Conservation (phyloP, 2,888 invertebrate genomes). For the Zaprionus bogoriensis region DNA sequence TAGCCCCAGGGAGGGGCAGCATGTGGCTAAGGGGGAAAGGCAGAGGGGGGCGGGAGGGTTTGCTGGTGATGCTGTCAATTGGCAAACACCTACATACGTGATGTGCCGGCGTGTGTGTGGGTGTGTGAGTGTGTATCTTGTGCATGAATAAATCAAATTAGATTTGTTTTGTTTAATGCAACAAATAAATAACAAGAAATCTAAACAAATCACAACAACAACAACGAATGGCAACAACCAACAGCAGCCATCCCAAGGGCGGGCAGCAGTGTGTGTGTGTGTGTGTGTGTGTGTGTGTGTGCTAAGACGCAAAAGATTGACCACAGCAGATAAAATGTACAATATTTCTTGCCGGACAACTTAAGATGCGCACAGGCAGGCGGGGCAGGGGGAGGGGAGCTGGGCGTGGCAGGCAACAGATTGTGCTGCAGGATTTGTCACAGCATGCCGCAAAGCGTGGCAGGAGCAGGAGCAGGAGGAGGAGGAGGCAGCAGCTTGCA, state of each 20-base stretch:
- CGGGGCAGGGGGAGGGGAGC: neutral
- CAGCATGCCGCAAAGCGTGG: conserved; percentile 20
- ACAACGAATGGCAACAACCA: conserved; percentile 15
- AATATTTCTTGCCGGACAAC: conserved; percentile 64
- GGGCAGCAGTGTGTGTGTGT: conserved; percentile 6
- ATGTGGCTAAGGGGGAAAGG: neutral
- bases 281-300: conserved; percentile 4
- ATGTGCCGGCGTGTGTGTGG: conserved; percentile 5
- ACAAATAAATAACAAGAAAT: conserved; percentile 73
- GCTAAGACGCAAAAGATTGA: conserved; percentile 34
- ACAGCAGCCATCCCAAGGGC: conserved; percentile 15
- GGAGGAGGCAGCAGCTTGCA: conserved; percentile 34
- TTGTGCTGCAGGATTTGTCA: conserved; percentile 44
- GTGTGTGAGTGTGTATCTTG: conserved; percentile 16
- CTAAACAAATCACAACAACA: conserved; percentile 64
- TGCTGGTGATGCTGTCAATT: neutral
- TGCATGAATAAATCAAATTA: conserved; percentile 68
- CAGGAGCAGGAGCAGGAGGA: neutral
- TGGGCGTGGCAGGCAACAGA: conserved; percentile 37
- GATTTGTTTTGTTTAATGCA: conserved; percentile 64
- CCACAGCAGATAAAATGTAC: conserved; percentile 45
- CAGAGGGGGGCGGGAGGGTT: neutral
- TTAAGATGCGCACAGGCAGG: conserved; percentile 21
- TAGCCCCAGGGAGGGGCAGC: neutral
- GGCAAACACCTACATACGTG: conserved; percentile 17